Base-by-base conservation (phyloP, 1,140 invertebrate genomes). In the Bombus polaris region DNA sequence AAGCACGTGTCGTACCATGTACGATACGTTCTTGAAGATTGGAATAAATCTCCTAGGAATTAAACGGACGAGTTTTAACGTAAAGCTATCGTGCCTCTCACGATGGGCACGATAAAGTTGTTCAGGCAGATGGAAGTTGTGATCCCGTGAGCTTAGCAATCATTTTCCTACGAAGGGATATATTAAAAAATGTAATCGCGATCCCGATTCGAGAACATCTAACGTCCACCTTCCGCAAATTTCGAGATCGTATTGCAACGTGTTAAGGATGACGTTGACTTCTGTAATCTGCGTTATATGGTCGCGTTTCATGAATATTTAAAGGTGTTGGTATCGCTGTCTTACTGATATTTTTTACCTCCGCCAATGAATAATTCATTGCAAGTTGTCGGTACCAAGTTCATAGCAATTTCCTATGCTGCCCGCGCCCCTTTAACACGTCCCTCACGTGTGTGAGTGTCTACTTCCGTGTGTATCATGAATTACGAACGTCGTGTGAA, bases 321-420 rank as follows among this genome's bases (percentile, higher is more conserved):
- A 68, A 82, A 75, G 10, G 35, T 6, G 65, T 53, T 59, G 39
- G 42, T 22, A 76, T 44, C 72, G 13, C 18, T 28, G 68, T 35
- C 65, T 88, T 86, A 73, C 35, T 37, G 73, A 84, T 65, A 77
- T 35, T 83, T 85, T 88, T 83, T 73, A 81, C 22, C 42, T 77
- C 22, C 13, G 12, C 8, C 32, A 10, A 82, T 90, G 84, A 91
- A 91, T 91, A 87, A 91, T 91, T 83, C 66, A 91, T 75, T 0
- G 15, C 9, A 35, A 53, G 62, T 18, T 71, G 47, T 9, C 75
- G 72, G 25, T 74, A 44, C 75, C 25, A 75, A 72, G 84, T 90
- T 90, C 81, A 62, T 71, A 86, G 78, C 68, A 83, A 86, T 91
- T 87, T 87, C 83, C 71, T 88, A 87, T 81, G 68, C 47, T 44